These are phyloP conservation scores for Clunio marinus DNA, from an alignment of 2,888 invertebrate species.

Conservation along the genomic window DNA sequence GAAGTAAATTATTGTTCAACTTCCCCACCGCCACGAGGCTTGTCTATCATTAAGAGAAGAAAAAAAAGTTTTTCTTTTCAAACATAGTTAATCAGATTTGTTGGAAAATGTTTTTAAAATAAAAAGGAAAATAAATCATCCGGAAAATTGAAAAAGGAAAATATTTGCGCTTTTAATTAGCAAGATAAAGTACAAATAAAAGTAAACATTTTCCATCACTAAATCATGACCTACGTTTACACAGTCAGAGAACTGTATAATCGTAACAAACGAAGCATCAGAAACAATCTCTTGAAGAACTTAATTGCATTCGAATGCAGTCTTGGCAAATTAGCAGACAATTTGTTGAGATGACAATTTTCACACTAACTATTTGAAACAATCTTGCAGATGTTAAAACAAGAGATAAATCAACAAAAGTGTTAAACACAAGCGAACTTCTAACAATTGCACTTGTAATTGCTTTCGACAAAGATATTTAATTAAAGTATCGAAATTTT, in stretches of 20 bases:
- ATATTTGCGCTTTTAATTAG: conserved; percentile 28
- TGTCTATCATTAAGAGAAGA: too few species aligned
- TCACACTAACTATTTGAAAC: too few species aligned
- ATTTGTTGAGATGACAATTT: neutral
- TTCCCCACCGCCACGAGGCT: too few species aligned
- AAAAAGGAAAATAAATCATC: conserved; percentile 12
- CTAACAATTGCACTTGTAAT: too few species aligned
- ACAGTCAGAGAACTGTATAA: too few species aligned
- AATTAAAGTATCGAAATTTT: too few species aligned
- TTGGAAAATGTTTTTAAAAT: neutral
- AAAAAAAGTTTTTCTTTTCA: neutral
- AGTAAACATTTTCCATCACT: conserved; percentile 6
- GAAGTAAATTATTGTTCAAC: too few species aligned
- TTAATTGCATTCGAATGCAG: neutral
- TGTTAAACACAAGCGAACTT: too few species aligned
- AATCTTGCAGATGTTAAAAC: too few species aligned
- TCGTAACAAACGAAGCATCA: neutral
- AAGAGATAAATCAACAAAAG: too few species aligned
- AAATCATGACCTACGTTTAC: conserved; percentile 33
- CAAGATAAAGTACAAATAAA: neutral
- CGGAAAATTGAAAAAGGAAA: conserved; percentile 20
- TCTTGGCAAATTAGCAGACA: neutral
- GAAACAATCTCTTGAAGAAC: neutral
- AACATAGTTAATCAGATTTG: too few species aligned
- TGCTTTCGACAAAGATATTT: too few species aligned